Evolutionary conservation across 2,113 vertebrate genomes (phyloP).

Genomic region (Fregata magnificens): DNA sequence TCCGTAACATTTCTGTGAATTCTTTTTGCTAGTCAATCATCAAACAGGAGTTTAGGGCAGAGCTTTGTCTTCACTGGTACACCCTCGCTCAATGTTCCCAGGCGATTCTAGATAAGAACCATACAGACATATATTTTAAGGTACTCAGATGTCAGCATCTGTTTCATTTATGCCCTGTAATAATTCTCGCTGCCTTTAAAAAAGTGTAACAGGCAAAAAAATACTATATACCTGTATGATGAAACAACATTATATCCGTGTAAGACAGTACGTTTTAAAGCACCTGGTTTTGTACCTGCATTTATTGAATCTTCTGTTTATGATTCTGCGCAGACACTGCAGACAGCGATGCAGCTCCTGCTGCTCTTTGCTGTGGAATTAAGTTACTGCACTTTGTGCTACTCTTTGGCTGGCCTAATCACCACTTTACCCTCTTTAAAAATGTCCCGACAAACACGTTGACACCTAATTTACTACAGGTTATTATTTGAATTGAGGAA

Average conservation of each 20-base stretch:
- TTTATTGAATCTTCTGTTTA: background rate
- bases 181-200: background rate
- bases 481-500: background rate
- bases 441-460: fast-evolving
- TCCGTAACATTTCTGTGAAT: background rate
- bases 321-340: background rate
- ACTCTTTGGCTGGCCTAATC: background rate
- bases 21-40: background rate
- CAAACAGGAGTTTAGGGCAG: background rate
- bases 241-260: background rate
- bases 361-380: background rate
- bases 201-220: background rate
- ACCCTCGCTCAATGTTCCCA: background rate
- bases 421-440: background rate
- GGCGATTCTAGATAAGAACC: background rate
- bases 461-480: background rate
- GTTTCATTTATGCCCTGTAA: background rate
- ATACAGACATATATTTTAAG: background rate
- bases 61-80: background rate
- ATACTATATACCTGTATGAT: background rate
- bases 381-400: background rate
- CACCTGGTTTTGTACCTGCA: background rate
- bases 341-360: background rate
- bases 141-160: background rate
- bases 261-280: background rate